phyloP scores from a whole-genome alignment of 92 coral and sea anemone genomes.

The Palythoa caribaeorum region DNA sequence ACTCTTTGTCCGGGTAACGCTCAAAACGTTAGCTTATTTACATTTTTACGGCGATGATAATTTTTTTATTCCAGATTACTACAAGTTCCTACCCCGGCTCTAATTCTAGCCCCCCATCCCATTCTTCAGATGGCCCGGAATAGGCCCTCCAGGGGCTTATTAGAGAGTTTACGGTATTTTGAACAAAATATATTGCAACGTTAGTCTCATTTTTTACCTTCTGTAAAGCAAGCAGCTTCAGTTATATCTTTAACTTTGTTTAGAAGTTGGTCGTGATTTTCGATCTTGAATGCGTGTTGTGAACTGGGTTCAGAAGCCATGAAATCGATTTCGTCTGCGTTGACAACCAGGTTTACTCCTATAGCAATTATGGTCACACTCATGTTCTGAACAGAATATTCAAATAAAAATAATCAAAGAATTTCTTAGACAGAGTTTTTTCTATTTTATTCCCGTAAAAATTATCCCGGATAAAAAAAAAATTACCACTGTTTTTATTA shows the following conservation, averaged over 20 bases:
- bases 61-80: no score
- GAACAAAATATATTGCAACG: background rate
- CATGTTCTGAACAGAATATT: background rate
- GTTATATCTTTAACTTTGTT: conserved; percentile 52
- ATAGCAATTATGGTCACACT: conserved; percentile 63
- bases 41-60: no score
- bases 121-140: no score
- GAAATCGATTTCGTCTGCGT: conserved; percentile 59
- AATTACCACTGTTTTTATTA: no score
- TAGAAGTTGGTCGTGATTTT: conserved; percentile 58
- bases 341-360: conserved; percentile 57
- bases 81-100: no score
- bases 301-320: conserved; percentile 70
- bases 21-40: no score
- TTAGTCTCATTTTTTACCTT: conserved; percentile 31
- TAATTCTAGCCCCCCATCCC: no score
- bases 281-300: conserved; percentile 60
- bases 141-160: no score
- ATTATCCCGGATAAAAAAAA: no score
- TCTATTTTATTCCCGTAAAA: no score
- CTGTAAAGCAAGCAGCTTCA: conserved; percentile 52
- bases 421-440: no score
- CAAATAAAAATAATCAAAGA: background rate
- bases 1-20: no score
- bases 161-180: background rate